Conservation (phyloP, 23 tunicate species). For the Halocynthia roretzi region DNA sequence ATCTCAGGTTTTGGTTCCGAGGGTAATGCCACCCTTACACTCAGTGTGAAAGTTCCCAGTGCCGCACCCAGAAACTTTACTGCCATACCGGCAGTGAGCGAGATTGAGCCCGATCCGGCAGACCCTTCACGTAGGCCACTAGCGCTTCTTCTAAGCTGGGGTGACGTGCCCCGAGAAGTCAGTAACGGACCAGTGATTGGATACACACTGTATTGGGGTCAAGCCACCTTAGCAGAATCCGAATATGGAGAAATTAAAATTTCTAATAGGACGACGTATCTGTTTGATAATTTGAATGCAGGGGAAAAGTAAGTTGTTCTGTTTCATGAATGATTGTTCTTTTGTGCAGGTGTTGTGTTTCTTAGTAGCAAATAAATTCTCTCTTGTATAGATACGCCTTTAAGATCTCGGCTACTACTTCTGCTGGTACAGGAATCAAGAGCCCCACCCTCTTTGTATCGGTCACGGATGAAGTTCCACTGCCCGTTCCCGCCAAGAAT, state of each 20-base stretch:
- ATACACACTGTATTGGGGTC: slow-evolving; percentile 49
- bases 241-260: background rate
- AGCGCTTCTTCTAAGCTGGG: slow-evolving; percentile 52
- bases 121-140: background rate
- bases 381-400: slow-evolving; percentile 53
- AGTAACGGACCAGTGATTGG: slow-evolving; percentile 62
- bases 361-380: background rate
- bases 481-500: slow-evolving; percentile 22
- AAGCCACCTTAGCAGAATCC: slow-evolving; percentile 8
- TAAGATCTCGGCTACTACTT: slow-evolving; percentile 57
- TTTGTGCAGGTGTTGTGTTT: background rate
- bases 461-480: slow-evolving; percentile 7
- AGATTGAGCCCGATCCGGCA: background rate
- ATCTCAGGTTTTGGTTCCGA: slow-evolving; percentile 44
- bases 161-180: slow-evolving; percentile 22
- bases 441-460: slow-evolving; percentile 36
- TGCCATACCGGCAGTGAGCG: slow-evolving; percentile 27
- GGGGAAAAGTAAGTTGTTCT: slow-evolving; percentile 44
- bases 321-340: background rate
- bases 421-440: slow-evolving; percentile 65
- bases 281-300: slow-evolving; percentile 27
- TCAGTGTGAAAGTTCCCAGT: slow-evolving; percentile 44
- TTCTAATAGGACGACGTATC: slow-evolving; percentile 5
- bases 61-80: slow-evolving; percentile 49
- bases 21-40: slow-evolving; percentile 1